Base-by-base conservation (phyloP, 2,797 vertebrate species). In the Eulemur coronatus region DNA sequence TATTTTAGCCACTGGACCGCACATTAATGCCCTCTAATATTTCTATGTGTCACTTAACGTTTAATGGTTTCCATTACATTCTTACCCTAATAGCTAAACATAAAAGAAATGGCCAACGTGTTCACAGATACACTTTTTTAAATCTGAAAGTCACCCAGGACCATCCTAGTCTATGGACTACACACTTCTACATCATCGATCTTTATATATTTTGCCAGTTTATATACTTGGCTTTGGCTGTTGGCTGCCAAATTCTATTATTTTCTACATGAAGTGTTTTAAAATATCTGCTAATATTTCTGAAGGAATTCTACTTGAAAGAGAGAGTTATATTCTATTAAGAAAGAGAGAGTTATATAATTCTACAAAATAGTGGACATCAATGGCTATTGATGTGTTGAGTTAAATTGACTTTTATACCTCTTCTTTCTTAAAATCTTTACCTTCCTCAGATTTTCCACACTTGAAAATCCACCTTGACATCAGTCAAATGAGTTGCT, bases 271-370 rank as follows among this genome's bases (percentile, higher is more conserved):
- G 43, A 63, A 52, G 67, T n/a, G 52, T 59, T 91, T 85, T 10
- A 81, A 76, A 79, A 55, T 84, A 59, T 69, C 73, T 95, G 67
- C 78, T 88, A 65, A 67, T 84, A 81, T 65, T 73, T 93, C 24
- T 33, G 35, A 63, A 81, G 84, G 70, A 79, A 72, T 14, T 59
- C 50, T 76, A 33, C 57, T 72, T 67, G 11, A 84, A 55, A 33
- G 48, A 57, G 4, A 24, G 4, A 86, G 41, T 72, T 70, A 38
- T 35, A 26, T 43, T 46, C 43, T 61, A 91, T 48, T 59, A 73
- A 72, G 28, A 65, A 12, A 33, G 41, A 57, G 8, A 24, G 3
- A 86, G 41, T 72, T 70, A 38, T 35, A 26, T 43, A 63, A 82
- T 76, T 33, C 48, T 65, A 50, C 65, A 20, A 79, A 48, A 65